phyloP scores from a whole-genome alignment of 1,140 invertebrate genomes.

The Sycobia sp. region DNA sequence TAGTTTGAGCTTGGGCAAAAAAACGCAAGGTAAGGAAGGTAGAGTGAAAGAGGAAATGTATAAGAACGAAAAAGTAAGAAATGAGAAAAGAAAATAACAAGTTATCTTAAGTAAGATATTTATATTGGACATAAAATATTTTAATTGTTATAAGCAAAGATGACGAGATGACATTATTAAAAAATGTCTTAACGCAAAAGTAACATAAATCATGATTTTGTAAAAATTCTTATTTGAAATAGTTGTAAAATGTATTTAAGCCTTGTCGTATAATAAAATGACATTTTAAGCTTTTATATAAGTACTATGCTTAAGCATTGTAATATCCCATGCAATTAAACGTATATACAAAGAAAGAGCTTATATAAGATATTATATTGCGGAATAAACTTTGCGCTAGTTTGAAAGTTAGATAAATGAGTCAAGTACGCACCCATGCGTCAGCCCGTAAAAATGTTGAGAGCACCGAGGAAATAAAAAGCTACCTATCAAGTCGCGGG shows the following conservation, averaged over 20 bases:
- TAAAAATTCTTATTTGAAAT: background rate
- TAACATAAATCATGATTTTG: background rate
- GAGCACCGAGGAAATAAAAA: background rate
- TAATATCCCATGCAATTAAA: background rate
- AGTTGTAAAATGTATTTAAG: background rate
- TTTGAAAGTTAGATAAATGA: slow-evolving; percentile 15
- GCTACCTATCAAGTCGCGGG: background rate
- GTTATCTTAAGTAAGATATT: background rate
- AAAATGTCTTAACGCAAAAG: too few species aligned
- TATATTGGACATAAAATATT: too few species aligned
- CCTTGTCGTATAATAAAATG: background rate
- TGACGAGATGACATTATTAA: too few species aligned
- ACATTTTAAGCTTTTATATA: background rate
- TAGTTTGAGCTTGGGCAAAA: background rate
- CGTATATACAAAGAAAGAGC: background rate
- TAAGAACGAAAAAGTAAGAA: background rate
- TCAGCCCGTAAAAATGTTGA: background rate
- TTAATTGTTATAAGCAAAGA: too few species aligned
- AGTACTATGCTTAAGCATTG: background rate
- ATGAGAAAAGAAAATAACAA: background rate
- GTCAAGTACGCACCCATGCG: background rate
- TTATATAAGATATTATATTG: background rate
- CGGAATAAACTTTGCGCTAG: background rate
- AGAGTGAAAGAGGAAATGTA: background rate
- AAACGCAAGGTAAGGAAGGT: background rate